Evolutionary conservation across 2,888 invertebrate species (phyloP).

Genomic region (Zaprionus bogoriensis): DNA sequence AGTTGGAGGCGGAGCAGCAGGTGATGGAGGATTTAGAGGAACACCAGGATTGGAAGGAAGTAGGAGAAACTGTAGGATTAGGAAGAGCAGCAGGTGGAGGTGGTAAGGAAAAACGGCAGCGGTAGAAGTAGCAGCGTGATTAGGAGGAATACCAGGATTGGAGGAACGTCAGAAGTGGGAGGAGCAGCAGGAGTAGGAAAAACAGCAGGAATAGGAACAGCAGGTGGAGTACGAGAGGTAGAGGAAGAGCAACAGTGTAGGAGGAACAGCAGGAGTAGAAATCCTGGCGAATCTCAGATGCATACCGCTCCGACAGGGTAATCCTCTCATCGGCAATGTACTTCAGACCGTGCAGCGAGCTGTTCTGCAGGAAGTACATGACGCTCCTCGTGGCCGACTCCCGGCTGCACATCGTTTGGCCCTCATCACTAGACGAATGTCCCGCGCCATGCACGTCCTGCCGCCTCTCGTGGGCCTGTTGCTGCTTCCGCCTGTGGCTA

Average conservation of each 20-base stretch:
- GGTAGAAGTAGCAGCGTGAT: background rate
- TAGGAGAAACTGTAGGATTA: too few species aligned
- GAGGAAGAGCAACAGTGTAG: too few species aligned
- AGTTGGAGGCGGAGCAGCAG: too few species aligned
- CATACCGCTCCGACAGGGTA: slow-evolving; percentile 78
- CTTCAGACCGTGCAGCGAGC: slow-evolving; percentile 89
- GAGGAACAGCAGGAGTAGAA: background rate
- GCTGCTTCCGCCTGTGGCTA: slow-evolving; percentile 5
- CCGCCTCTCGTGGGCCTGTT: slow-evolving; percentile 5
- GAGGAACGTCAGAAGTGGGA: too few species aligned
- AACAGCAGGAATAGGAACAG: too few species aligned
- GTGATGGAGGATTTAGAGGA: too few species aligned
- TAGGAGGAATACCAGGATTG: too few species aligned
- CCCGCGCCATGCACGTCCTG: slow-evolving; percentile 14
- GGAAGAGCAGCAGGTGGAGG: slow-evolving; percentile 9
- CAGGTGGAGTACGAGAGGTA: too few species aligned
- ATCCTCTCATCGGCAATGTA: slow-evolving; percentile 86
- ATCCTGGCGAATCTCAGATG: background rate
- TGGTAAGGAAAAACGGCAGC: slow-evolving; percentile 90
- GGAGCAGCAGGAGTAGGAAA: too few species aligned
- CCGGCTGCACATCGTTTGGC: slow-evolving; percentile 56
- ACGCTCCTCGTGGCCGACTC: slow-evolving; percentile 81
- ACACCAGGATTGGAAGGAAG: too few species aligned
- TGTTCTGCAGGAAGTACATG: slow-evolving; percentile 86
- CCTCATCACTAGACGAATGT: slow-evolving; percentile 29